Conservation (phyloP, 92 coral and sea anemone genomes). For the Galaxea fascicularis region DNA sequence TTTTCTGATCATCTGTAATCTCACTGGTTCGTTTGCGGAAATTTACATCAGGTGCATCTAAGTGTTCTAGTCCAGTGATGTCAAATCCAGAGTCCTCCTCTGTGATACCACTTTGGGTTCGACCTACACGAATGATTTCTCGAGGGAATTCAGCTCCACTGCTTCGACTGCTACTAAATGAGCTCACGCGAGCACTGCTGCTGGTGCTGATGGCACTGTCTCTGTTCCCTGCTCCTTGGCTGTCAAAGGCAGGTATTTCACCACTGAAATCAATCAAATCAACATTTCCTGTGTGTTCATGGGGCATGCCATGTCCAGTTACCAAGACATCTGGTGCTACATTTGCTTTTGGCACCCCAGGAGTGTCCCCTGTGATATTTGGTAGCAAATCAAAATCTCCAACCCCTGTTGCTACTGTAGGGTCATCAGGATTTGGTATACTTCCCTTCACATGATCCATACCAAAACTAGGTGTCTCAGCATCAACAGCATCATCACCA, state of each 20-base stretch:
- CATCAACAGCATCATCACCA: background rate
- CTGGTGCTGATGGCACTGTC: slow-evolving; percentile 88
- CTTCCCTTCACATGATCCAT: background rate
- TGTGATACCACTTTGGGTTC: slow-evolving; percentile 50
- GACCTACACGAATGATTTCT: slow-evolving; percentile 51
- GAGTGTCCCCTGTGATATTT: background rate
- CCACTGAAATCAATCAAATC: slow-evolving; percentile 47
- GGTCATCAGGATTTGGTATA: background rate
- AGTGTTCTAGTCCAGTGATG: background rate
- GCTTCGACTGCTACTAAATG: slow-evolving; percentile 72
- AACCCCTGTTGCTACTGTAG: background rate
- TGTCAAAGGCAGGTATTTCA: slow-evolving; percentile 10
- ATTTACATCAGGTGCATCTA: background rate
- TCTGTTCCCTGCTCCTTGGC: slow-evolving; percentile 26
- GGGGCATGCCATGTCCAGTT: background rate
- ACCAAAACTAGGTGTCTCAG: background rate
- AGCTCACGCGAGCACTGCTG: slow-evolving; percentile 75
- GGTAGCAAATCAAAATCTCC: slow-evolving; percentile 21
- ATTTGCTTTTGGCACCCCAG: background rate
- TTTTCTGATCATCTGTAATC: slow-evolving; percentile 1
- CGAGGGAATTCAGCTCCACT: slow-evolving; percentile 68
- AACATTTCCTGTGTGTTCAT: slow-evolving; percentile 6
- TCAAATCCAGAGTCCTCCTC: slow-evolving; percentile 54
- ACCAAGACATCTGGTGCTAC: slow-evolving; percentile 19
- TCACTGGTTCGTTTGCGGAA: slow-evolving; percentile 29